These are phyloP conservation scores for Stratiolaelaps scimitus DNA, from an alignment of 1,140 invertebrate genomes.

Conservation along the genomic window DNA sequence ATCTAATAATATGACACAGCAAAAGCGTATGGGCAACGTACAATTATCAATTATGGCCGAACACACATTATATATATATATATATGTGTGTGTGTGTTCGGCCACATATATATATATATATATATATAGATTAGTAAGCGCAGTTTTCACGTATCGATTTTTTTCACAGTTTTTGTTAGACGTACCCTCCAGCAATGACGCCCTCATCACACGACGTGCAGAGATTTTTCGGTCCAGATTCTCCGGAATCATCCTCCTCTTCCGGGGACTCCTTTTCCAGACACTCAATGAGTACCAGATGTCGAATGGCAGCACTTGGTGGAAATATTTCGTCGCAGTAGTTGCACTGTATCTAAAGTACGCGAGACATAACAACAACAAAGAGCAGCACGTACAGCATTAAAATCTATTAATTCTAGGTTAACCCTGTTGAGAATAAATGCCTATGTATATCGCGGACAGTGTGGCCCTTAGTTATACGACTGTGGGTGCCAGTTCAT, in stretches of 20 bases:
- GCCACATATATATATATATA: no score
- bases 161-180: no score
- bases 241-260: constrained; percentile 40
- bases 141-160: no score
- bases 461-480: no score
- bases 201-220: constrained; percentile 75
- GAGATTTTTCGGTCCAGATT: constrained; percentile 45
- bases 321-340: constrained; percentile 51
- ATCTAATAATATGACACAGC: background rate
- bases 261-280: constrained; percentile 38
- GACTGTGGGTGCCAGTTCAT: no score
- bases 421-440: no score
- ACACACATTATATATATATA: background rate
- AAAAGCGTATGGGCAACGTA: background rate
- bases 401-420: no score
- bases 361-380: constrained; percentile 44
- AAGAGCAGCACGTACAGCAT: no score
- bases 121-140: no score
- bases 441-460: no score
- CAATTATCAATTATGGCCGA: background rate
- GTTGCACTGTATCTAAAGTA: constrained; percentile 34
- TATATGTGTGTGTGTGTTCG: background rate
- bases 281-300: constrained; percentile 57
- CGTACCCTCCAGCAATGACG: constrained; percentile 60
- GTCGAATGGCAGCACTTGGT: constrained; percentile 54